Base-by-base conservation (phyloP, 2,888 invertebrate genomes). In the Cheilosia grossa region DNA sequence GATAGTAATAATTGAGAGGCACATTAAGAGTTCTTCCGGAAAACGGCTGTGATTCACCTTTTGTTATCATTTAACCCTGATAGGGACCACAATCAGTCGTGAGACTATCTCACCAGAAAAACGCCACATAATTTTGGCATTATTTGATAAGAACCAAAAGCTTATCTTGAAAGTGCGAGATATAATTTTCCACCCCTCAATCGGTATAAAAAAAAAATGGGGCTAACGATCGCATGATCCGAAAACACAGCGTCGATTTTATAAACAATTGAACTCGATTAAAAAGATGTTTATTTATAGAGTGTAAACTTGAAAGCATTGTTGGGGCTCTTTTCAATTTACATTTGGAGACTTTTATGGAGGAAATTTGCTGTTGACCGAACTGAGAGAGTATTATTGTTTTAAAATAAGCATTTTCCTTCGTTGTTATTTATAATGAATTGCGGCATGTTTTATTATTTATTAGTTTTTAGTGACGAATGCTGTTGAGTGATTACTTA, bases 251-350 rank as follows among this genome's bases (percentile, higher is more conserved):
- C 3, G 51, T 42, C 49, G 49, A 27, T 30, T 42, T 17, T 58
- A 61, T 66, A 30, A 59, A 66, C 59, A 77, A 67, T 61, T 61
- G 42, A 44, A 37, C 40, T 74, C 44, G 59, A 77, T 77, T 51
- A 33, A 58, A 51, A 15, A 15, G 40, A 37, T 37, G 40, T 61
- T 59, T 58, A 75, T 75, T 67, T 67, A 67, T 75, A 67, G 44
- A 54, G 24, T 56, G 56, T 47, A 56, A 56, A 56, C 54, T 64
- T 56, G 56, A 33, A 44, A 51, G 30, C n/a, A 44, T 24, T 4
- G 9, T 10, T 15, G 7, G 33, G 21, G 58, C 9, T 21, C 30
- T 54, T 7, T 44, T 13, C 17, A 10, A 17, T 53, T 30, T 61
- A 6, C n/a, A 49, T 19, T 27, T 21, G 49, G 10, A 49, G 4